These are phyloP conservation scores for Brenthis ino DNA, from an alignment of 2,888 invertebrate species.

Conservation along the genomic window DNA sequence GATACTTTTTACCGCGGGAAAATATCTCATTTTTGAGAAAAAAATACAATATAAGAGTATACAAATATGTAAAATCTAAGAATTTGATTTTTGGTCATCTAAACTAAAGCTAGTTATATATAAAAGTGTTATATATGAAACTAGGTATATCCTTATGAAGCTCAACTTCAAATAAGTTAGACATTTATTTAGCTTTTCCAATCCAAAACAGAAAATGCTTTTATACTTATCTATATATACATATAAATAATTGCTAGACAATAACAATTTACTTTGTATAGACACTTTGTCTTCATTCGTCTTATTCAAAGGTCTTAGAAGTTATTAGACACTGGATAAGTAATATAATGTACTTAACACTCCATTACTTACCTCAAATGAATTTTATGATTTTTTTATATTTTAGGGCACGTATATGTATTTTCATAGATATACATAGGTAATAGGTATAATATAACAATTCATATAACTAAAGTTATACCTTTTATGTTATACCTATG, in stretches of 20 bases:
- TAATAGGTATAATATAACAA: background rate
- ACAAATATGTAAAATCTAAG: too few relatives aligned
- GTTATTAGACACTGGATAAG: background rate
- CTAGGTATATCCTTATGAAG: too few relatives aligned
- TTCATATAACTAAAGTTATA: background rate
- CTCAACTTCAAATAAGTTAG: too few relatives aligned
- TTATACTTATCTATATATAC: background rate
- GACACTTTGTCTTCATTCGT: conserved; percentile 4
- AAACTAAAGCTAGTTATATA: too few relatives aligned
- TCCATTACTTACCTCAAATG: too few relatives aligned
- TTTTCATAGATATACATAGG: background rate
- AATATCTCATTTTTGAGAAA: too few relatives aligned
- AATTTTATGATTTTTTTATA: background rate
- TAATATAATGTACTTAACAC: background rate
- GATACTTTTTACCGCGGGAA: too few relatives aligned
- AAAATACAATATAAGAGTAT: too few relatives aligned
- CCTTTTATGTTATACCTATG: background rate
- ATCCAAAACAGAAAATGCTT: background rate
- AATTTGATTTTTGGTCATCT: too few relatives aligned
- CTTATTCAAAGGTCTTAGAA: conserved; percentile 2
- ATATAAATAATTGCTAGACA: background rate
- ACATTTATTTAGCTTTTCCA: too few relatives aligned
- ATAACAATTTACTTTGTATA: background rate
- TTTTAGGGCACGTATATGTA: background rate
- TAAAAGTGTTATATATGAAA: too few relatives aligned